Evolutionary conservation across 2,113 vertebrate genomes (phyloP).

Genomic region (Syngnathus typhle): DNA sequence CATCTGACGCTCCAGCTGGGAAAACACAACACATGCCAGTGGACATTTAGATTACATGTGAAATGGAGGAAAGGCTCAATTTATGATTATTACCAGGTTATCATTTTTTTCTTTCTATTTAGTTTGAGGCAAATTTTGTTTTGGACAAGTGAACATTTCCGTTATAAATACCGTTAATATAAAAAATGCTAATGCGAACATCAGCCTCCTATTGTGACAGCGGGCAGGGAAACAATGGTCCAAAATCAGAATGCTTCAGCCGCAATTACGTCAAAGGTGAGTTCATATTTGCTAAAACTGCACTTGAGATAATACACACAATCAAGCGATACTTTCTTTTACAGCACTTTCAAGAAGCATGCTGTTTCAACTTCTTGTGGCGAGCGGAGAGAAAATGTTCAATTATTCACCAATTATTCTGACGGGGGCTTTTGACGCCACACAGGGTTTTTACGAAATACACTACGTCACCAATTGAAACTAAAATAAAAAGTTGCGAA

Average conservation of each 20-base stretch:
- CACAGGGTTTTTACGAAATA: too few relatives aligned
- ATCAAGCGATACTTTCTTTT: background rate
- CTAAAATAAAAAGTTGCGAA: too few relatives aligned
- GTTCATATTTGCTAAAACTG: background rate
- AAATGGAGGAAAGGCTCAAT: background rate
- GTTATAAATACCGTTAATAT: too few relatives aligned
- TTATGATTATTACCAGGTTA: too few relatives aligned
- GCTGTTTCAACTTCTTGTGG: background rate
- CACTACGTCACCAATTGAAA: too few relatives aligned
- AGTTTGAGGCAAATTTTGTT: too few relatives aligned
- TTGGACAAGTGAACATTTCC: too few relatives aligned
- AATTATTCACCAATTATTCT: background rate
- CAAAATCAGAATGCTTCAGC: background rate
- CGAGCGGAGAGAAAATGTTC: background rate
- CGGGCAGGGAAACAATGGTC: background rate
- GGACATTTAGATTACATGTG: background rate
- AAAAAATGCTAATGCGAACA: background rate
- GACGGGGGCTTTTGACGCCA: background rate
- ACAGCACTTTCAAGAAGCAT: background rate
- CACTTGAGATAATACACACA: background rate
- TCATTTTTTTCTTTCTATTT: too few relatives aligned
- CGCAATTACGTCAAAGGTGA: background rate
- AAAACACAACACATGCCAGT: background rate
- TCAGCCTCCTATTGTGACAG: background rate
- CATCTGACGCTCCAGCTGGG: constrained; percentile 84